These are phyloP conservation scores for Eonycteris spelaea DNA, from an alignment of 2,113 vertebrate species.

Conservation along the genomic window DNA sequence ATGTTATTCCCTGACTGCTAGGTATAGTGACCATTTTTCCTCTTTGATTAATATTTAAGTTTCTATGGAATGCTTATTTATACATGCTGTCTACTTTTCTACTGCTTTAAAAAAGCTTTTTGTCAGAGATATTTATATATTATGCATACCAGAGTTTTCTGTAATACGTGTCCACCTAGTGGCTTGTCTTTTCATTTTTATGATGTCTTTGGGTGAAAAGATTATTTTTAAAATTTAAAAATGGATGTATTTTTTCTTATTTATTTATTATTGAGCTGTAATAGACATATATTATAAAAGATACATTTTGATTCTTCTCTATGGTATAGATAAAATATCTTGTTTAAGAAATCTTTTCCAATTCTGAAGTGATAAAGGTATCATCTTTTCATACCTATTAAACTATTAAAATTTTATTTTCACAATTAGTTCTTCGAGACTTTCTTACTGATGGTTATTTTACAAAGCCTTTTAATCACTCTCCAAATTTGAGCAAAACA, in stretches of 20 bases:
- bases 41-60: background rate
- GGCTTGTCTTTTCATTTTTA: conserved; percentile 14
- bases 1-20: background rate
- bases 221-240: background rate
- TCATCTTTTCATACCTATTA: background rate
- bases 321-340: background rate
- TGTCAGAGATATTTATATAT: background rate
- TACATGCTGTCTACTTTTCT: background rate
- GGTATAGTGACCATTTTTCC: background rate
- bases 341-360: background rate
- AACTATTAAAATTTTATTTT: background rate
- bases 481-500: background rate
- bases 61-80: background rate
- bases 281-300: background rate
- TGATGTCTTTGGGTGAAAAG: background rate
- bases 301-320: background rate
- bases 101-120: background rate
- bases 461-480: conserved; percentile 6
- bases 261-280: background rate
- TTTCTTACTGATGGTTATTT: background rate
- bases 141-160: background rate
- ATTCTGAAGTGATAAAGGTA: background rate
- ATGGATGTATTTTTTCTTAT: background rate
- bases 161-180: background rate
- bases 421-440: background rate